Evolutionary conservation across 2,113 vertebrate species (phyloP), one percentile per base, ranked within the genome.

Genomic region (Oophaga pumilio): DNA sequence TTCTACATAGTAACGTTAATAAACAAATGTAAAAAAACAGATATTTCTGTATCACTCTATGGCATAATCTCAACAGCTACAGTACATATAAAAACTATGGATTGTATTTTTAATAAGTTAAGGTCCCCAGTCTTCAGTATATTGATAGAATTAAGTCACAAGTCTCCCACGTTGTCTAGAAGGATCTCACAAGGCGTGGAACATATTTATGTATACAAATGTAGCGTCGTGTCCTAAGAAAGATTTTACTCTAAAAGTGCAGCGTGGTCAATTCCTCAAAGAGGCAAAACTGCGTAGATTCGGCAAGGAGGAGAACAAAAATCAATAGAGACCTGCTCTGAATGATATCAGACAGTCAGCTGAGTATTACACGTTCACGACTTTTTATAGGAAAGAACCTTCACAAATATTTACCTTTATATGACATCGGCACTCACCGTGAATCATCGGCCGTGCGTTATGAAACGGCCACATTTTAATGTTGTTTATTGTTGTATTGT

Each of bases 171-270:
- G 68, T 57, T 6, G 26, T 28, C 18, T 84, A 6, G 59, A 74
- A 73, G 52, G 68, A 59, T 73, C 66, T 33, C 33, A 15, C 8
- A 49, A 82, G 28, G 52, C 14, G 52, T 43, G 49, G 52, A 53
- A 26, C 50, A 68, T 84, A 73, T 84, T 73, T 84, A 59, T 84
- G 49, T 53, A 84, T 74, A 59, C 68, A 73, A 73, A 84, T 84
- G 52, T 84, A 84, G 50, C 18, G 52, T 28, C 50, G 18, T 84
- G 82, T 84, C 82, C 82, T 73, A 14, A 20, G 24, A 84, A 74
- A 84, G 82, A 84, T 74, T 84, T 84, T 83, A 59, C 68, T 84
- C 82, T 57, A 69, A 59, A 84, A 74, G 82, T 24, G 50, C 68
- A 59, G 68, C 17, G 68, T 57, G 82, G 82, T 84, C 68, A 74